phyloP scores from a whole-genome alignment of 1,140 invertebrate species.

The Cephus cinctus region DNA sequence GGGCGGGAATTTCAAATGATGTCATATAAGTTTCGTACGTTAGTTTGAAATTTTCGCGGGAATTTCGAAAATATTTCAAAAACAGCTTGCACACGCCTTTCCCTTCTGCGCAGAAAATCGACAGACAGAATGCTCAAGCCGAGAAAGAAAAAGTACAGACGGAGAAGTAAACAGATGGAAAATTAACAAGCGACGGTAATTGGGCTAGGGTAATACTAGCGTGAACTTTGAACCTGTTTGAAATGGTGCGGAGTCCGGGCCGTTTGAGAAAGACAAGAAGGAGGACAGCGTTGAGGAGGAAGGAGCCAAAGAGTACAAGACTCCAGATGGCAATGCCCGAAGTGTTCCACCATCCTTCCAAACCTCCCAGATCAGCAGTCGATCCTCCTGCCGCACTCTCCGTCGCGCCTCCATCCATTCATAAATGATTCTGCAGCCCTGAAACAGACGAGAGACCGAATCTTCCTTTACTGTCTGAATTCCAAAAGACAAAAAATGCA shows the following conservation, averaged over 20 bases:
- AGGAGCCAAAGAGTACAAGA: slow-evolving; percentile 44
- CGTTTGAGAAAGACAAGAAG: slow-evolving; percentile 62
- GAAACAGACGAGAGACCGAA: too few species aligned
- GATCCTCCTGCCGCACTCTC: slow-evolving; percentile 40
- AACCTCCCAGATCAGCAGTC: slow-evolving; percentile 41
- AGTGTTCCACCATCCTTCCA: slow-evolving; percentile 47
- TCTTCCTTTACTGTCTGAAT: too few species aligned
- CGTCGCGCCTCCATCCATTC: slow-evolving; percentile 56
- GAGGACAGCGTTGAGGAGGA: slow-evolving; percentile 50
- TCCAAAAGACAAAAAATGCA: too few species aligned
- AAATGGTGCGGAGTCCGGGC: slow-evolving; percentile 61
- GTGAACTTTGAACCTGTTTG: slow-evolving; percentile 56
- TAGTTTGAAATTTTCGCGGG: too few species aligned
- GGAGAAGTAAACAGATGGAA: neutral
- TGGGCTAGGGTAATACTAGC: neutral
- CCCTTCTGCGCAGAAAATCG: too few species aligned
- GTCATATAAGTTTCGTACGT: too few species aligned
- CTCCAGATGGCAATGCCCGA: slow-evolving; percentile 43
- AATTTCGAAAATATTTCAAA: too few species aligned
- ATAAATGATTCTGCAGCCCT: slow-evolving; percentile 50
- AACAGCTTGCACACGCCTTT: too few species aligned
- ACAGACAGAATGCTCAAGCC: neutral
- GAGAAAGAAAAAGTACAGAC: neutral
- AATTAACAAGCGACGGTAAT: too few species aligned
- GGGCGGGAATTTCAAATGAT: too few species aligned